phyloP scores from a whole-genome alignment of 2,888 invertebrate species.

The Andrena marginata region DNA sequence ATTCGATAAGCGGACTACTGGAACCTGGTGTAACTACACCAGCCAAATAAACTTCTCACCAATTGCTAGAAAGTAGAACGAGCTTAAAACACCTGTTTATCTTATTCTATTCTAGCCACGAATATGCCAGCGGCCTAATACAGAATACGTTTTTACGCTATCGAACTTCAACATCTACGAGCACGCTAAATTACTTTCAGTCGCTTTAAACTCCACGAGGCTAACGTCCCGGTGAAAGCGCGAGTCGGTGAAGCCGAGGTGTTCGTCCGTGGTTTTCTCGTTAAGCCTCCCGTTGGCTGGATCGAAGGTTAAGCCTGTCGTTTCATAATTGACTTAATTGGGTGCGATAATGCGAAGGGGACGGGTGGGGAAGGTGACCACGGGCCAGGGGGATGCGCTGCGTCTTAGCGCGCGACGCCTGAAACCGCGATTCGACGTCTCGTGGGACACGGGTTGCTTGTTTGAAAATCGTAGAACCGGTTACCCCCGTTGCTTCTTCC shows the following conservation, averaged over 20 bases:
- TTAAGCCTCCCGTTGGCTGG: conserved; percentile 29
- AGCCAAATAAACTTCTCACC: no score
- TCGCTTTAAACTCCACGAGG: neutral
- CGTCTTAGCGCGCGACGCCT: conserved; percentile 5
- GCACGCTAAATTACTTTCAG: neutral
- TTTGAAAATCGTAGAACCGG: conserved; percentile 69
- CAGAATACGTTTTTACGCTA: no score
- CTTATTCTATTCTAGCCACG: no score
- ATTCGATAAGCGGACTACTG: neutral
- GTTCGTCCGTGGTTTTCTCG: conserved; percentile 19
- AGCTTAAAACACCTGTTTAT: no score
- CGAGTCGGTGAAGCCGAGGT: conserved; percentile 2
- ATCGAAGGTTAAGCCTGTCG: conserved; percentile 47
- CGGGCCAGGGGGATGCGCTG: conserved; percentile 7
- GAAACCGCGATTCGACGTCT: neutral
- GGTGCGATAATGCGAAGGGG: conserved; percentile 37
- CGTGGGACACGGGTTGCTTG: conserved; percentile 45
- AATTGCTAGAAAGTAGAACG: no score
- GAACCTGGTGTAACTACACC: no score
- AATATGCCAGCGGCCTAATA: no score
- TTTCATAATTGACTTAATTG: conserved; percentile 57
- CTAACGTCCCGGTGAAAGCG: conserved; percentile 4
- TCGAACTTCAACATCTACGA: no score
- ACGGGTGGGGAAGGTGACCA: conserved; percentile 16
- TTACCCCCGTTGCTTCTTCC: conserved; percentile 35